Evolutionary conservation across 2,888 invertebrate genomes (phyloP).

Genomic region (Sepiola atlantica): DNA sequence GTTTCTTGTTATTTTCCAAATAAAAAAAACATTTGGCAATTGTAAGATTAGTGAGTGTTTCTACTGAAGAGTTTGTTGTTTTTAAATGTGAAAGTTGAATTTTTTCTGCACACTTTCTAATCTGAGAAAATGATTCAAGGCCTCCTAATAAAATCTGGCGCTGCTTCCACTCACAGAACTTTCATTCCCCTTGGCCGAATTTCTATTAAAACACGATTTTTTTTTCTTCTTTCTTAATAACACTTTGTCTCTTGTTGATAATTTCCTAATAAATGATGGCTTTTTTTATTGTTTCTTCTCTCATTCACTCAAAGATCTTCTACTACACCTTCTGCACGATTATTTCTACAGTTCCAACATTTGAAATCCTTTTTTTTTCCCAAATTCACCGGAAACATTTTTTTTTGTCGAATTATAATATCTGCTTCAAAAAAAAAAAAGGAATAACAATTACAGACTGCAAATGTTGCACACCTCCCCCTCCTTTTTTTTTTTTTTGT

Average conservation of each 20-base stretch:
- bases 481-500: background rate
- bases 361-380: background rate
- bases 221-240: background rate
- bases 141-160: background rate
- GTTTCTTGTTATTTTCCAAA: background rate
- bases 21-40: background rate
- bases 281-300: conserved; percentile 6
- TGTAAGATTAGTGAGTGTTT: background rate
- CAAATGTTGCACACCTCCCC: background rate
- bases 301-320: conserved; percentile 14
- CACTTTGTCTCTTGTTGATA: conserved; percentile 32
- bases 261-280: conserved; percentile 32
- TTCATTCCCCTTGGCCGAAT: conserved; percentile 20
- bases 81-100: conserved; percentile 8
- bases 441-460: background rate
- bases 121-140: conserved; percentile 22
- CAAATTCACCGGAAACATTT: conserved; percentile 12
- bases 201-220: background rate
- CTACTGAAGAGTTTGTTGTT: conserved; percentile 8
- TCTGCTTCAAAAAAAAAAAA: background rate
- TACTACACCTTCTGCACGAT: background rate
- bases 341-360: background rate
- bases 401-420: background rate
- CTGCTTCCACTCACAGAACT: conserved; percentile 22
- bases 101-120: background rate